Conservation (phyloP, 1,140 invertebrate genomes). For the Microplitis mediator region DNA sequence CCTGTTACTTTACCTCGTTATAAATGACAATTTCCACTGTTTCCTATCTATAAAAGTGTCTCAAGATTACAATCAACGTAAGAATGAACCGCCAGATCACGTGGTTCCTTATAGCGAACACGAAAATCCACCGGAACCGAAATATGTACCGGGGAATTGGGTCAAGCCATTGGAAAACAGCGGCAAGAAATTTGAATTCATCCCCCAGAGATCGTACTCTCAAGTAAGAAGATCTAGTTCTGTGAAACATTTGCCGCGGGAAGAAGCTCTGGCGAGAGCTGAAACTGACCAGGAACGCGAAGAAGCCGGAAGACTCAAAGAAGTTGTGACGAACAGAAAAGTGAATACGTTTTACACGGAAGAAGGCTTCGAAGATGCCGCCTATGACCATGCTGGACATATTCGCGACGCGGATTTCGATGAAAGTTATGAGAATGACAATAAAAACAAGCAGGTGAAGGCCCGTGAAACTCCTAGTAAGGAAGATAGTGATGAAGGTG, state of each 20-base stretch:
- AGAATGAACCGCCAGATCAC: conserved; percentile 39
- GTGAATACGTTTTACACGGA: conserved; percentile 76
- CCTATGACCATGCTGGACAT: conserved; percentile 77
- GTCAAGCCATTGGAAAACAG: conserved; percentile 54
- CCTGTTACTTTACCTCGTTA: conserved; percentile 14
- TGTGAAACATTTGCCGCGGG: conserved; percentile 66
- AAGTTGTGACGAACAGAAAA: conserved; percentile 74
- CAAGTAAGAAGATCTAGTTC: conserved; percentile 71
- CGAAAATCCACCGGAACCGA: conserved; percentile 56
- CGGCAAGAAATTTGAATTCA: conserved; percentile 63
- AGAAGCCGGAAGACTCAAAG: conserved; percentile 68
- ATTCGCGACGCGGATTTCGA: conserved; percentile 68
- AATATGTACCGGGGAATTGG: conserved; percentile 60
- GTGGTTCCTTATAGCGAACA: conserved; percentile 56
- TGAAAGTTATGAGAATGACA: conserved; percentile 53
- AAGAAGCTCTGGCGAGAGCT: conserved; percentile 64
- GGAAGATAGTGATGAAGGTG: background rate
- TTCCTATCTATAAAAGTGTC: background rate
- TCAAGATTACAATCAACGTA: conserved; percentile 24
- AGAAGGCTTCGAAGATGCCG: conserved; percentile 79
- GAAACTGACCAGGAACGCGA: conserved; percentile 66
- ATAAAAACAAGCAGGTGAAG: background rate
- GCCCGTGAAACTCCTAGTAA: background rate
- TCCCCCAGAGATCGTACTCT: conserved; percentile 71
- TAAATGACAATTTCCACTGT: background rate